Percentiles rank a stretch among this genome's conserved stretches.
Conservation (phyloP, 1,140 invertebrate species). For the Bombus ignitus region DNA sequence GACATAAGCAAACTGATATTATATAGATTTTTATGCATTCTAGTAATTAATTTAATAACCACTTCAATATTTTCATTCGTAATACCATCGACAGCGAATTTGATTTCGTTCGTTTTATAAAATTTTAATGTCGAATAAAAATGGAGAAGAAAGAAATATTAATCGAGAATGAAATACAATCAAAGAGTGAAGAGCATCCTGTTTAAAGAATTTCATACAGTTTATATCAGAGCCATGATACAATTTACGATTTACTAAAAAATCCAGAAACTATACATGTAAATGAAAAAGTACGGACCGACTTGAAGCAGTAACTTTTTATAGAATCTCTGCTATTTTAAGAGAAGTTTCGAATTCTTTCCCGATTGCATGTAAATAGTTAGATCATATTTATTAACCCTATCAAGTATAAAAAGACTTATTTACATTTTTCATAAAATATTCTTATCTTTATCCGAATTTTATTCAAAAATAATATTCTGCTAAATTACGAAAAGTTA, state of each 20-base stretch:
- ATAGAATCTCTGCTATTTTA: background rate
- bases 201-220: background rate
- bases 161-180: too few relatives aligned
- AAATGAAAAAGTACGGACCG: background rate
- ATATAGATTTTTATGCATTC: background rate
- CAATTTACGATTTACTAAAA: background rate
- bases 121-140: too few relatives aligned
- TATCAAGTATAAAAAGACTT: too few relatives aligned
- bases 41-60: background rate
- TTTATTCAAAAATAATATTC: too few relatives aligned
- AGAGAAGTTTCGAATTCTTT: background rate
- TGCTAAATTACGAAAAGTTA: too few relatives aligned
- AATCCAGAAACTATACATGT: background rate
- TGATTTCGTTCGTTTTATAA: background rate
- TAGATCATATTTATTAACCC: too few relatives aligned
- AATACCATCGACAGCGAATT: background rate
- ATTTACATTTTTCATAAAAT: too few relatives aligned
- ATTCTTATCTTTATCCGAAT: too few relatives aligned
- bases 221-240: background rate
- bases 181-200: too few relatives aligned
- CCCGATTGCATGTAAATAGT: background rate
- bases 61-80: background rate
- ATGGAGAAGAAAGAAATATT: too few relatives aligned
- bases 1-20: background rate
- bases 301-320: background rate